Evolutionary conservation across 1,140 invertebrate species (phyloP), one percentile per base, ranked within the genome.

Genomic region (Rhagoletis pomonella): DNA sequence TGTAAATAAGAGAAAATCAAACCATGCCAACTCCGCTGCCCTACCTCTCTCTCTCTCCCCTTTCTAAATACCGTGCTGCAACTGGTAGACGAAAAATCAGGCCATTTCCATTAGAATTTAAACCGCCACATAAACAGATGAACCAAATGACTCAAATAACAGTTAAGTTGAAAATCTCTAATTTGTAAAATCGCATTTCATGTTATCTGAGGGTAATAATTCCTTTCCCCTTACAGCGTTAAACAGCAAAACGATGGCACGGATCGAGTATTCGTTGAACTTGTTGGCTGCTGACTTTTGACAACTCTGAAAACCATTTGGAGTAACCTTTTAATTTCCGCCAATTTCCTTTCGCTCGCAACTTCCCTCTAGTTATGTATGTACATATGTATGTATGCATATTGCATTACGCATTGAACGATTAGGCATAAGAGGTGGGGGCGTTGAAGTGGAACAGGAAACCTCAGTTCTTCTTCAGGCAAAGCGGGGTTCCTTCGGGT

Each of bases 321-420:
- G 50, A 55, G n/a, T 81, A 90, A 89, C 89, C 88, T 88, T 90
- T 92, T 92, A 92, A 92, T 92, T 92, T 92, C 91, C 91, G 89
- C 88, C 85, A 88, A 88, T 89, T 91, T 91, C 88, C 90, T 84
- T 89, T 90, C 89, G 88, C 12, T 19, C 65, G 47, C 29, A 9
- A 19, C 55, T 55, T 55, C 4, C 69, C 47, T 55, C 10, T 55
- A 55, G 47, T 19, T 10, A 4, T n/a, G 14, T 73, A 47, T 62
- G 60, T n/a, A 67, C 29, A 10, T 10, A 55, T 55, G 5, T 55
- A 55, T 55, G 60, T 62, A n/a, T 58, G 4, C 55, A 47, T 29
- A 3, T 42, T 50, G 14, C 10, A 69, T 69, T 42, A 4, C 7
- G 1, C 47, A 14, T 29, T 55, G 50, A 19, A 81, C n/a, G 47